Percentiles rank a stretch among this genome's conserved stretches.
phyloP scores from a whole-genome alignment of 1,140 invertebrate species.

The Teleogryllus occipitalis region DNA sequence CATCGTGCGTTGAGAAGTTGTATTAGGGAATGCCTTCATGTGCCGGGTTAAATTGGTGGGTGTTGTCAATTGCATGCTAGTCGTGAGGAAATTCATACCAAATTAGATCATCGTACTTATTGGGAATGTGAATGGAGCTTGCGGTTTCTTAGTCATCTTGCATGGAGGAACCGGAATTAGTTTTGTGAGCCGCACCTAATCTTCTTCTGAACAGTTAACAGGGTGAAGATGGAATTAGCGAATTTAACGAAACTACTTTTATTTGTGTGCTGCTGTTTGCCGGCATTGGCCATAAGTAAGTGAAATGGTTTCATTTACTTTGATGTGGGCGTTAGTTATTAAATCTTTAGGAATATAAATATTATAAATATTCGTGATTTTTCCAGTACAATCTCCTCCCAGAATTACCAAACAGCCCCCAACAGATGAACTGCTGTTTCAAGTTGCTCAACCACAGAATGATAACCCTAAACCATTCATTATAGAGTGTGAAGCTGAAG shows the following conservation, averaged over 20 bases:
- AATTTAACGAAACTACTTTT: neutral
- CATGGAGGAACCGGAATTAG: neutral
- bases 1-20: neutral
- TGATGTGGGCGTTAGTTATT: neutral
- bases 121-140: neutral
- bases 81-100: neutral
- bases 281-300: neutral
- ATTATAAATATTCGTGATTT: neutral
- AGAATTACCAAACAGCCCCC: conserved; percentile 85
- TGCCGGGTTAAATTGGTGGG: neutral
- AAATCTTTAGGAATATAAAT: neutral
- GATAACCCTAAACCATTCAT: conserved; percentile 91
- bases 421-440: conserved; percentile 81
- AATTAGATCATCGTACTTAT: neutral
- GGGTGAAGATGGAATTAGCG: neutral
- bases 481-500: conserved; percentile 90
- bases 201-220: neutral
- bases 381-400: conserved; percentile 64
- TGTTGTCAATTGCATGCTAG: neutral
- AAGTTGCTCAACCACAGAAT: conserved; percentile 67
- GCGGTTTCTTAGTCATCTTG: neutral
- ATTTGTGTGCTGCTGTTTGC: neutral
- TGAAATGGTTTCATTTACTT: neutral
- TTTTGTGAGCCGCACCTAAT: neutral
- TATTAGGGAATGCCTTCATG: neutral